Evolutionary conservation across 2,797 vertebrate species (phyloP).

Genomic region (Orestias chungarensis): DNA sequence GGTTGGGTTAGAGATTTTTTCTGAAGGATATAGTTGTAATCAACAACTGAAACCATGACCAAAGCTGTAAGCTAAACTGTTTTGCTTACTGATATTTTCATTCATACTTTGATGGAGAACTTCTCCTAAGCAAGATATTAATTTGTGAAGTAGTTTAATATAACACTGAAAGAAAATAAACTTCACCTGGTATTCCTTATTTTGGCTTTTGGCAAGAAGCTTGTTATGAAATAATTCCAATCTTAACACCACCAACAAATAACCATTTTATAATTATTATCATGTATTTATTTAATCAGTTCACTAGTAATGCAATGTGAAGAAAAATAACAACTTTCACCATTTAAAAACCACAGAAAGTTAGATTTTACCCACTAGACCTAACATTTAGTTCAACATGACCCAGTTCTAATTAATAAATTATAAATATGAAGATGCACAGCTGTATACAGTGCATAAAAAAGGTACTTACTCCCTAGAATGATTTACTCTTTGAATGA

Average conservation of each 20-base stretch:
- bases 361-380: not conserved
- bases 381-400: not conserved
- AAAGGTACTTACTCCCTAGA: too few relatives aligned
- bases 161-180: not conserved
- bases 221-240: not conserved
- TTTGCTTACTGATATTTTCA: not conserved
- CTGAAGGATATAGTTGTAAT: not conserved
- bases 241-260: not conserved
- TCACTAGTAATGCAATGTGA: not conserved
- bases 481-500: too few relatives aligned
- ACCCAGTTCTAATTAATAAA: not conserved
- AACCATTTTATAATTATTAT: too few relatives aligned
- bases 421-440: not conserved
- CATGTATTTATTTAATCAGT: not conserved
- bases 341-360: not conserved
- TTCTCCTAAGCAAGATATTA: too few relatives aligned
- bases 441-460: not conserved
- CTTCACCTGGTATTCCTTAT: not conserved
- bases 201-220: not conserved
- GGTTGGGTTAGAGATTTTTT: not conserved
- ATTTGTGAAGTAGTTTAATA: too few relatives aligned
- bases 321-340: not conserved
- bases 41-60: not conserved
- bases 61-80: not conserved
- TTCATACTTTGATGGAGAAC: too few relatives aligned